Evolutionary conservation across 2,113 vertebrate species (phyloP).

Genomic region (Psettodes erumei): DNA sequence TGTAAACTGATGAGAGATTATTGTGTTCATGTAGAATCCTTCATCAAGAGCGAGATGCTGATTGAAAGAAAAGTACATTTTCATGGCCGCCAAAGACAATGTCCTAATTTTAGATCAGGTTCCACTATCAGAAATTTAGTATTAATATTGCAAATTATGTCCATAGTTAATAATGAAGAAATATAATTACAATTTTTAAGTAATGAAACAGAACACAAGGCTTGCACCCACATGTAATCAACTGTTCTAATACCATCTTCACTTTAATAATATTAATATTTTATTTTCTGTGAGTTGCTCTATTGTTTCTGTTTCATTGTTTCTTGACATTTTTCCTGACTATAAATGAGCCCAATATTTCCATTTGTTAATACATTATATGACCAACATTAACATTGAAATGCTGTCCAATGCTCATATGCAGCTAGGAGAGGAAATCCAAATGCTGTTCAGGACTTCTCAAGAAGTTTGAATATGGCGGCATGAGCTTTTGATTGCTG

Average conservation of each 20-base stretch:
- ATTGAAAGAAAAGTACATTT: no score
- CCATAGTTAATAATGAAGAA: background rate
- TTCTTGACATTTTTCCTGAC: no score
- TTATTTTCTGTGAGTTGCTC: no score
- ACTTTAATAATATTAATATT: no score
- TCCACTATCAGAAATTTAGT: no score
- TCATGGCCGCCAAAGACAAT: background rate
- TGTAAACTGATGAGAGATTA: no score
- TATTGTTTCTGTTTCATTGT: no score
- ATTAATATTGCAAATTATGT: background rate
- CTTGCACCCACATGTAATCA: background rate
- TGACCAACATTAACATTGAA: background rate
- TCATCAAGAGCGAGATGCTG: background rate
- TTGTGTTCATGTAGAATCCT: background rate
- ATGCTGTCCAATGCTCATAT: slow-evolving; percentile 12
- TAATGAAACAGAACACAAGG: background rate
- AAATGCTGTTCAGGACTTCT: slow-evolving; percentile 45
- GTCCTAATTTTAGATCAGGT: background rate
- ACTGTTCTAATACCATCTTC: background rate
- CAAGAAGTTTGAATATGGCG: slow-evolving; percentile 58
- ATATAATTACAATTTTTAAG: background rate
- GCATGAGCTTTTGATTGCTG: slow-evolving; percentile 54
- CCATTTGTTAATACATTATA: background rate
- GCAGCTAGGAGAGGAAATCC: slow-evolving; percentile 57
- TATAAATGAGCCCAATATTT: background rate